Percentiles rank a stretch among this genome's conserved stretches.
These are phyloP conservation scores for Dasypus novemcinctus DNA, from an alignment of 2,113 vertebrate species.

Conservation along the genomic window DNA sequence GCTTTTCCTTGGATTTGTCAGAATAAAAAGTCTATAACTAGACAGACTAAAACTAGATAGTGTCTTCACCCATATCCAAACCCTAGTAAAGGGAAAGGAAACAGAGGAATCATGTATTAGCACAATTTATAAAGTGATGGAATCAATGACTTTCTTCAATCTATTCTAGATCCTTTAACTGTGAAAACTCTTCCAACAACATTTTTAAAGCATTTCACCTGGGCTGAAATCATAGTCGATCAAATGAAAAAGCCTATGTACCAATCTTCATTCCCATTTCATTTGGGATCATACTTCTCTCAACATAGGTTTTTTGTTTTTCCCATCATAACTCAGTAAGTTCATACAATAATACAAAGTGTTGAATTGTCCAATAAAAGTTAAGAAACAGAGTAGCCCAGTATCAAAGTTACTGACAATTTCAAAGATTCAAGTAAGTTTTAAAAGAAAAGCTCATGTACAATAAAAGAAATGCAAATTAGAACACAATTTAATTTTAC, in stretches of 20 bases:
- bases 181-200: neutral
- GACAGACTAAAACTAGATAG: neutral
- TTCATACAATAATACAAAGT: neutral
- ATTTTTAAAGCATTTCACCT: neutral
- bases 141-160: neutral
- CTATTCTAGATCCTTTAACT: neutral
- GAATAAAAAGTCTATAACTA: neutral
- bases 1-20: neutral
- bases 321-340: neutral
- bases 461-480: neutral
- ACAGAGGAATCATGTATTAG: neutral
- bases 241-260: neutral
- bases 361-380: neutral
- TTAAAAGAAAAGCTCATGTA: neutral
- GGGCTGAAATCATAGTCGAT: neutral
- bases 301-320: neutral
- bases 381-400: neutral
- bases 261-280: neutral
- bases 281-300: neutral
- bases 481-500: neutral
- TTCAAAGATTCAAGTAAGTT: neutral
- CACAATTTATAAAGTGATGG: neutral
- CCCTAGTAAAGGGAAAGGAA: neutral
- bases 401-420: neutral
- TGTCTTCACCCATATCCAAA: neutral